Evolutionary conservation across 2,888 invertebrate genomes (phyloP).

Genomic region (Ichneumoninae sp.): DNA sequence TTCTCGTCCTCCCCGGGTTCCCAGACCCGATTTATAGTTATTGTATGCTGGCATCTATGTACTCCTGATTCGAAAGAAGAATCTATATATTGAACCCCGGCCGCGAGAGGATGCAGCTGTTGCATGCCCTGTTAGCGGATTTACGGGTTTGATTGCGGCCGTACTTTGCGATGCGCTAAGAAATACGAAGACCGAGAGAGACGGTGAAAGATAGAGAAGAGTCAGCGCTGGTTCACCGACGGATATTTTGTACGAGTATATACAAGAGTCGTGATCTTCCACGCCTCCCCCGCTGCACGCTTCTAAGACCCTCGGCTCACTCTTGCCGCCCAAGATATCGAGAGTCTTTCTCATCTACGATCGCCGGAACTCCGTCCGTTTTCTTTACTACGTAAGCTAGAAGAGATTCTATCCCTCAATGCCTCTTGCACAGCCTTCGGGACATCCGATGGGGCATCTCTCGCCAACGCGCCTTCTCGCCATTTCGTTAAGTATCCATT

Average conservation of each 20-base stretch:
- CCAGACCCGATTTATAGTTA: constrained; percentile 10
- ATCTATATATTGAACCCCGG: constrained; percentile 24
- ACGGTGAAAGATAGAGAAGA: constrained; percentile 1
- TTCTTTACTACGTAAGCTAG: constrained; percentile 45
- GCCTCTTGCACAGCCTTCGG: constrained; percentile 52
- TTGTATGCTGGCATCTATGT: neutral
- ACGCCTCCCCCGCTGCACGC: constrained; percentile 75
- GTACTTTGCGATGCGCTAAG: constrained; percentile 68
- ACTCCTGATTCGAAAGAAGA: constrained; percentile 27
- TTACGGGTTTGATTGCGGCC: constrained; percentile 79
- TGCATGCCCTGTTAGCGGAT: constrained; percentile 70
- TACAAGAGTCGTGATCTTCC: constrained; percentile 79
- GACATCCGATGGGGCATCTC: constrained; percentile 41
- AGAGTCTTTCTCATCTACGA: constrained; percentile 40
- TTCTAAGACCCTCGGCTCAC: constrained; percentile 58
- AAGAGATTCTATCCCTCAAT: constrained; percentile 45
- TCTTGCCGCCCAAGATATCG: constrained; percentile 59
- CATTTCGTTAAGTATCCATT: constrained; percentile 76
- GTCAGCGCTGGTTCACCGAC: constrained; percentile 53
- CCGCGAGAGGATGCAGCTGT: constrained; percentile 65
- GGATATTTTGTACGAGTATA: constrained; percentile 77
- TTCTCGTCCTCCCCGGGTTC: neutral
- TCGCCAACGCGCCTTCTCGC: constrained; percentile 65
- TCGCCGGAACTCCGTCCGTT: constrained; percentile 37
- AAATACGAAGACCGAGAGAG: constrained; percentile 18